phyloP scores from a whole-genome alignment of 2,888 invertebrate species.

The Thecophora atra region DNA sequence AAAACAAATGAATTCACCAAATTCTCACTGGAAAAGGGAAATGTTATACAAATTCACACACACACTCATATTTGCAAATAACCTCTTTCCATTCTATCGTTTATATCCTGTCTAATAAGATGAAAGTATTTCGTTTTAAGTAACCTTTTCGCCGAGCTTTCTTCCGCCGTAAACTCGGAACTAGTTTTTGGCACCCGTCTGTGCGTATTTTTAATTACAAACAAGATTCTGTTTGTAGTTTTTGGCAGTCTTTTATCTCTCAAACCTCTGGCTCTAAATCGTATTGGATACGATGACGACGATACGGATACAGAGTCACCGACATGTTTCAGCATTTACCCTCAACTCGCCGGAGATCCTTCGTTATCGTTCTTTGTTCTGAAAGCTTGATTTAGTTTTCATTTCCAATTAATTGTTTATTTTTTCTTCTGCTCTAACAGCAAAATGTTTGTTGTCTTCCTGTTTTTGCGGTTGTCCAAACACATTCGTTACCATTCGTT shows the following conservation, averaged over 20 bases:
- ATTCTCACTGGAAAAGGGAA: not conserved
- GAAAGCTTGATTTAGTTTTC: slow-evolving; percentile 34
- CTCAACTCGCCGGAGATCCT: not conserved
- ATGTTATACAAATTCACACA: not conserved
- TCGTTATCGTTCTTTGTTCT: not conserved
- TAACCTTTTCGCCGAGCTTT: slow-evolving; percentile 8
- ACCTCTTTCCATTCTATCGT: not conserved
- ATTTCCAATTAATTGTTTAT: slow-evolving; percentile 35
- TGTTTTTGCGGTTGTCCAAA: not conserved
- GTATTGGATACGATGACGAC: not conserved
- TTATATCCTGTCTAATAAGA: slow-evolving; percentile 8
- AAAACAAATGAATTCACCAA: slow-evolving; percentile 26
- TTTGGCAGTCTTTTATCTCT: slow-evolving; percentile 35
- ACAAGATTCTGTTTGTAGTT: slow-evolving; percentile 31
- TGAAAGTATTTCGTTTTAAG: slow-evolving; percentile 24
- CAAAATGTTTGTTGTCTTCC: not conserved
- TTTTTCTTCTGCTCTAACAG: slow-evolving; percentile 5
- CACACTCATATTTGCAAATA: not conserved
- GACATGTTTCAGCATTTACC: slow-evolving; percentile 3
- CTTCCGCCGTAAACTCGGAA: not conserved
- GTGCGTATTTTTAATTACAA: slow-evolving; percentile 31
- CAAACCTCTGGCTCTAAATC: not conserved
- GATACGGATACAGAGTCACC: not conserved
- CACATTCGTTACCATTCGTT: not conserved
- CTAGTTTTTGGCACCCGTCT: slow-evolving; percentile 28